Conservation (phyloP, 92 coral and sea anemone species). For the Plumapathes pennacea region DNA sequence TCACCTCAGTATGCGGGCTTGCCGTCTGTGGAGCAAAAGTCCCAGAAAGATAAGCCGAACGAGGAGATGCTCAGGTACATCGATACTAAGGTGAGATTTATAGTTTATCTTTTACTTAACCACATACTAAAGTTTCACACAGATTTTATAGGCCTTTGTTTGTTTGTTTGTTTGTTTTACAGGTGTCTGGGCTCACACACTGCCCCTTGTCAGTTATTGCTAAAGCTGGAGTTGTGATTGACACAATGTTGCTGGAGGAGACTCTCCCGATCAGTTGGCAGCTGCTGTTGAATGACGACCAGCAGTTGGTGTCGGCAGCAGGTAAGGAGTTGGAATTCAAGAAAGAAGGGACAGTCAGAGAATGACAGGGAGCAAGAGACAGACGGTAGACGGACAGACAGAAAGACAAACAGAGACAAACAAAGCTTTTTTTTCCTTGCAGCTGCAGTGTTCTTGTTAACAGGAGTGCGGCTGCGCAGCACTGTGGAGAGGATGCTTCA, state of each 20-base stretch:
- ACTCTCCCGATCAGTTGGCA: constrained; percentile 98
- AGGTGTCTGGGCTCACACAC: constrained; percentile 87
- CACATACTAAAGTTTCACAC: too few relatives aligned
- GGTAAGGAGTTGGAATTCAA: constrained; percentile 65
- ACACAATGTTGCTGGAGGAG: constrained; percentile 72
- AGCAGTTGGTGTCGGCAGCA: constrained; percentile 93
- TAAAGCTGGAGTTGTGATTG: constrained; percentile 91
- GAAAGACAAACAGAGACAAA: not conserved
- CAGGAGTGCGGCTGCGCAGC: constrained; percentile 80
- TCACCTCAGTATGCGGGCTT: constrained; percentile 67
- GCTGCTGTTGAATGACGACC: constrained; percentile 82
- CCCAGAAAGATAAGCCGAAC: constrained; percentile 59
- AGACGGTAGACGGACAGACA: too few relatives aligned
- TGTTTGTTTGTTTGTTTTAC: not conserved
- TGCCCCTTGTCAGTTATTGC: constrained; percentile 94
- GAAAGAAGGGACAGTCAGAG: too few relatives aligned
- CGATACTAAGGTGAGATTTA: not conserved
- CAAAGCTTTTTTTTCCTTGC: too few relatives aligned
- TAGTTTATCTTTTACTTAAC: too few relatives aligned
- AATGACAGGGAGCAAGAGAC: too few relatives aligned
- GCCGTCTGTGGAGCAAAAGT: constrained; percentile 34
- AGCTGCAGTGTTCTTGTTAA: constrained; percentile 91
- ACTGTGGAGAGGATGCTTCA: constrained; percentile 79
- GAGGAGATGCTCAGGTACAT: constrained; percentile 69
- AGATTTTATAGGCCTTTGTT: not conserved